Base-by-base conservation (phyloP, 2,888 invertebrate genomes). In the Drosophila monieri region DNA sequence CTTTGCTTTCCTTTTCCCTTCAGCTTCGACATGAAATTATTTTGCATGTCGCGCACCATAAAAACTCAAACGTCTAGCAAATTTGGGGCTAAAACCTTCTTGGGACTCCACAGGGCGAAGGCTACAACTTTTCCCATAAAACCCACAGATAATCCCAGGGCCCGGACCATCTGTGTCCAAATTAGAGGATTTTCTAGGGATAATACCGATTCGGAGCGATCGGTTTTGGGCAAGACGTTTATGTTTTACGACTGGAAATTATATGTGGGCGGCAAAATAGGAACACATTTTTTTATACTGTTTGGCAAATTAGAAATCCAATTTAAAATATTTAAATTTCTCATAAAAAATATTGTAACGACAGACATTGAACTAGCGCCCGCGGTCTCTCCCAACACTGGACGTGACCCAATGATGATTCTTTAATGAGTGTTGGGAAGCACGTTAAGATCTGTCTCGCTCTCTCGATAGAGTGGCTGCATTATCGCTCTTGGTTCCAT, bases 41-140 rank as follows among this genome's bases (percentile, higher is more conserved):
- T 71, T 80, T 85, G 80, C 84, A 83, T 83, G 76, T 68, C 68
- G 73, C 60, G 65, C 51, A 52, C 59, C 86, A 64, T 84, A 84
- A 80, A 85, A 85, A 72, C 59, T 56, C 68, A 85, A 35, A 61
- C 54, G 55, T 67, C 79, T 74, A 81, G 80, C 80, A 80, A 85
- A 80, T 83, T 83, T 83, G 52, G 69, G 64, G n/a, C 35, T 79
- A 75, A 79, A 85, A 68, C 77, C 58, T 60, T 73, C 56, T 9
- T n/a, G 6, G 9, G 6, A 5, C n/a, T 9, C 5, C 21, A 14
- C 32, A 48, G 48, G 12, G 10, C 6, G 12, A 8, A 21, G 15
- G 39, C 18, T 23, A 14, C 25, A 37, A 47, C 23, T 47, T 47
- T 46, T 37, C 25, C 47, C 56, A 56, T 56, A 56, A 55, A 58